Evolutionary conservation across 2,797 vertebrate genomes (phyloP).

Genomic region (Dicrostonyx torquatus): DNA sequence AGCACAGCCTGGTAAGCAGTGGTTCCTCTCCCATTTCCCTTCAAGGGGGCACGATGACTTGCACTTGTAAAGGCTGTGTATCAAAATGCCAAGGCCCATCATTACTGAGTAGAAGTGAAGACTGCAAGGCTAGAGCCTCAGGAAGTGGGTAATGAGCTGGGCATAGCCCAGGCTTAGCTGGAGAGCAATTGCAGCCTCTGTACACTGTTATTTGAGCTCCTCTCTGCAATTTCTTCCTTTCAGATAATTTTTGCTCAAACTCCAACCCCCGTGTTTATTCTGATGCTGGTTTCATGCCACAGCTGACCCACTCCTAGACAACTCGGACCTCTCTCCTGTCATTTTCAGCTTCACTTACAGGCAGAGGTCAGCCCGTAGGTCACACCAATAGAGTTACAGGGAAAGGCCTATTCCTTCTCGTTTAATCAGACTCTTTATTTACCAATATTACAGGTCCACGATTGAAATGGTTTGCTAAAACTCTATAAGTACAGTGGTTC

Average conservation of each 20-base stretch:
- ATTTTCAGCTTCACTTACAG: constrained; percentile 24
- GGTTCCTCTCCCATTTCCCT: neutral
- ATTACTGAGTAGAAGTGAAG: neutral
- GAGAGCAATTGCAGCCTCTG: neutral
- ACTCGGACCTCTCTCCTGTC: neutral
- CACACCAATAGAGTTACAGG: neutral
- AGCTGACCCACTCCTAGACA: neutral
- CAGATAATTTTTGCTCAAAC: neutral
- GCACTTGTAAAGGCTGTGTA: neutral
- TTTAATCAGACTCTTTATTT: constrained; percentile 23
- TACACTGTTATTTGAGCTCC: neutral
- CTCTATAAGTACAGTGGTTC: constrained; percentile 35
- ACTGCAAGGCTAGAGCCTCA: neutral
- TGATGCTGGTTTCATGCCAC: neutral
- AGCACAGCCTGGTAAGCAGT: neutral
- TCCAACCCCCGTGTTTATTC: neutral
- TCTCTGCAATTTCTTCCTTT: constrained; percentile 13
- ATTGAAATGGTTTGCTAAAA: neutral
- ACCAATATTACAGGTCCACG: neutral
- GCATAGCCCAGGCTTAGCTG: neutral
- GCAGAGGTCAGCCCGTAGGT: neutral
- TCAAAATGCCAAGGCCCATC: neutral
- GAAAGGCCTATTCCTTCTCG: neutral
- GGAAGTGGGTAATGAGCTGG: neutral
- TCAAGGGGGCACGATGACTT: neutral